Base-by-base conservation (phyloP, 2,797 vertebrate species). In the Acanthurus leucopareius region DNA sequence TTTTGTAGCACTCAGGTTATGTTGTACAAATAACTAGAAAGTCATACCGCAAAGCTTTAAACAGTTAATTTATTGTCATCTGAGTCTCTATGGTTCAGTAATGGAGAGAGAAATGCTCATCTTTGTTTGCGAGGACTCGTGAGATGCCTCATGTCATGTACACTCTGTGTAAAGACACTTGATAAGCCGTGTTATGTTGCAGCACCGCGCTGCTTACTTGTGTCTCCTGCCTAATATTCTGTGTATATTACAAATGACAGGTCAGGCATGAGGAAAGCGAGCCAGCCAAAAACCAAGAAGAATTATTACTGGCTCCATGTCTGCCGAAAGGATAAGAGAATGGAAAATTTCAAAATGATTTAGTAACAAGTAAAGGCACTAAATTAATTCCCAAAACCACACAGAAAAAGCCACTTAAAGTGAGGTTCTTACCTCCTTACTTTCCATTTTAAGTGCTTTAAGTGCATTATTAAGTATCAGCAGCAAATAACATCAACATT, bases 191-290 rank as follows among this genome's bases (percentile, higher is more conserved):
- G 51, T 74, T 59, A 32, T 5, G 64, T 45, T 64, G 42, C 76
- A 58, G 53, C 57, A 10, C 25, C 16, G 35, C 64, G 14, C 67
- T 47, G 66, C 52, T 56, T 51, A 45, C 60, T 56, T 38, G 59
- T 52, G 57, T 65, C 77, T 69, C 61, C 53, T 69, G 54, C 28
- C 40, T 28, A 13, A 52, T 80, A 57, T 25, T 11, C 6, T 47
- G 40, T 49, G 9, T 7, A 5, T 44, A 51, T 83, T 51, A 68
- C 4, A 2, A 32, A 35, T 60, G 45, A 68, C 67, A 76, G 44
- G 70, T 77, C 58, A 75, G 77, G 66, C 66, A 80, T 44, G 56
- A 84, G 56, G 44, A 86, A 59, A 76, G 20, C 19, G 59, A 22
- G 44, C 10, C 67, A 68, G 42, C 42, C 8, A 61, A 45, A 76